phyloP scores from a whole-genome alignment of 2,113 vertebrate genomes.

The Aviceda subcristata region DNA sequence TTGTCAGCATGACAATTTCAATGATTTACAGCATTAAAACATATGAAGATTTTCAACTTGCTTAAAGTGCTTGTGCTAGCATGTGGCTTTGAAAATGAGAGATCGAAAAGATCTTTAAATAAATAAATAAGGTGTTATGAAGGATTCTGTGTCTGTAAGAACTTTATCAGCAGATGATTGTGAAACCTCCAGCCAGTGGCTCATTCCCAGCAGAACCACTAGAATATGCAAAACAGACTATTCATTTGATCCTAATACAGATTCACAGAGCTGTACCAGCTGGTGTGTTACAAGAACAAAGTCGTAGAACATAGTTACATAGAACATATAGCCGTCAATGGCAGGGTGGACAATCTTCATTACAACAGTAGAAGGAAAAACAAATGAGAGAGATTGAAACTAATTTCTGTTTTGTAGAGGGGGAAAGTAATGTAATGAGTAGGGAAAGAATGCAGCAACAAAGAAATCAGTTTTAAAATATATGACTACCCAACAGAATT shows the following conservation, averaged over 20 bases:
- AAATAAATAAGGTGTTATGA: not conserved
- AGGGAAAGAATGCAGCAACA: not conserved
- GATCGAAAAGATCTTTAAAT: not conserved
- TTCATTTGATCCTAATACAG: not conserved
- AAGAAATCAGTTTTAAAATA: not conserved
- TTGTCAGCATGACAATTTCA: not conserved
- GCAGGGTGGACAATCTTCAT: not conserved
- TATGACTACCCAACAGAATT: not conserved
- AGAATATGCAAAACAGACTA: not conserved
- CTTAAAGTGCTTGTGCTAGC: not conserved
- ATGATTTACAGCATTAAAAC: not conserved
- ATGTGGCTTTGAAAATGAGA: not conserved
- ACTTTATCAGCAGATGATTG: not conserved
- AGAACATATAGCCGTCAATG: fast-evolving
- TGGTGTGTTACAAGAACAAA: not conserved
- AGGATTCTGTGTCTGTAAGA: not conserved
- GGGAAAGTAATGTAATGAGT: not conserved
- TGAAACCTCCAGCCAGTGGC: not conserved
- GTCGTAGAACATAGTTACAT: not conserved
- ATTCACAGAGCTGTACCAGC: not conserved
- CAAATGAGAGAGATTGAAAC: not conserved
- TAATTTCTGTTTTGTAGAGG: not conserved
- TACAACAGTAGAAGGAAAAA: not conserved
- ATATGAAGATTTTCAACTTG: not conserved
- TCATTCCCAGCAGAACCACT: not conserved